These are phyloP conservation scores for Liasis olivaceus DNA, from an alignment of 2,797 vertebrate genomes.

Conservation along the genomic window DNA sequence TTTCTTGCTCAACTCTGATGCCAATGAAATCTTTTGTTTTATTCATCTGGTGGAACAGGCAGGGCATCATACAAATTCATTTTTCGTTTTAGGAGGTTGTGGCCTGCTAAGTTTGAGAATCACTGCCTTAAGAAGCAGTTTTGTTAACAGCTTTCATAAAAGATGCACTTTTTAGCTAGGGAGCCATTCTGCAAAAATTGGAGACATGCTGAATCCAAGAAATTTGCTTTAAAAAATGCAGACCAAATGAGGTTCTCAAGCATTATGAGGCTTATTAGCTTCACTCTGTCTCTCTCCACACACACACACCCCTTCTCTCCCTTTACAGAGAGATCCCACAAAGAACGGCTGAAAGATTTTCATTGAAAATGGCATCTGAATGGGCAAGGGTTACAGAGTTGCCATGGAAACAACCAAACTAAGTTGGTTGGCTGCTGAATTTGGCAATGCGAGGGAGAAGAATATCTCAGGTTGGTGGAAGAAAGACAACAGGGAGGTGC, in stretches of 20 bases:
- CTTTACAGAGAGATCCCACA: background rate
- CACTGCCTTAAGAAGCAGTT: background rate
- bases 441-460: background rate
- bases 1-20: background rate
- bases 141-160: background rate
- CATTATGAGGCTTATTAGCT: background rate
- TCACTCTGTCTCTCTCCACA: background rate
- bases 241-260: background rate
- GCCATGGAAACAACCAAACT: constrained; percentile 13
- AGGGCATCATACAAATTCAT: background rate
- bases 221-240: background rate
- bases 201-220: background rate
- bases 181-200: background rate
- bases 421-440: background rate
- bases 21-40: background rate
- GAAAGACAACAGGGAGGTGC: background rate
- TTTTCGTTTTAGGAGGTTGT: background rate
- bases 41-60: background rate
- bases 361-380: background rate
- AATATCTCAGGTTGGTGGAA: background rate
- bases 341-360: background rate
- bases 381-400: background rate
- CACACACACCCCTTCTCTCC: background rate
- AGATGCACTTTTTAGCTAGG: background rate
- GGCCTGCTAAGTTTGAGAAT: background rate